Percentiles rank a stretch among this genome's conserved stretches.
These are phyloP conservation scores for Ischnura elegans DNA, from an alignment of 2,888 invertebrate genomes.

Conservation along the genomic window DNA sequence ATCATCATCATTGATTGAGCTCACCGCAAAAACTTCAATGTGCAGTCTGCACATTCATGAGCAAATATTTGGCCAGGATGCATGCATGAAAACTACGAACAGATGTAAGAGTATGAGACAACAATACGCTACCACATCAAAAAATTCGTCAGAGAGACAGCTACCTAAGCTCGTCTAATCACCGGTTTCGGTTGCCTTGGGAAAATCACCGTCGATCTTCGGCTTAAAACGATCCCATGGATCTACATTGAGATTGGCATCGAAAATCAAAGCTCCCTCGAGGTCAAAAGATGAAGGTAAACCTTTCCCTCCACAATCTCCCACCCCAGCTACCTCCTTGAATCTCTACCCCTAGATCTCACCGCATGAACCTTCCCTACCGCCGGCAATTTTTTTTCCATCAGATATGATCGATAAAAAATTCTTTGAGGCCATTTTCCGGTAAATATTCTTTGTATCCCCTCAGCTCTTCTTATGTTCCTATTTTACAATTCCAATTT, in stretches of 20 bases:
- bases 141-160: not conserved
- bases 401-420: not conserved
- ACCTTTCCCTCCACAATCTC: not conserved
- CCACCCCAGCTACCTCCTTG: not conserved
- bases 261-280: not conserved
- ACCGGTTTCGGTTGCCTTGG: not conserved
- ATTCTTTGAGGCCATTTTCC: not conserved
- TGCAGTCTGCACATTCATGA: too few species aligned
- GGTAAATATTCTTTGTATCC: not conserved
- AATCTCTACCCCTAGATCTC: not conserved
- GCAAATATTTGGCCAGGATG: too few species aligned
- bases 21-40: too few species aligned
- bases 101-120: not conserved
- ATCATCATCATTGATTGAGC: too few species aligned
- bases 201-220: not conserved
- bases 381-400: not conserved
- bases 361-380: not conserved
- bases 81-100: too few species aligned
- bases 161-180: not conserved
- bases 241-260: not conserved
- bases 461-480: too few species aligned
- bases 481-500: not conserved
- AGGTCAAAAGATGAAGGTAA: not conserved
- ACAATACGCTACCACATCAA: not conserved
- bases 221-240: not conserved